Conservation (phyloP, 1,140 invertebrate species). For the Drosophila sturtevanti region DNA sequence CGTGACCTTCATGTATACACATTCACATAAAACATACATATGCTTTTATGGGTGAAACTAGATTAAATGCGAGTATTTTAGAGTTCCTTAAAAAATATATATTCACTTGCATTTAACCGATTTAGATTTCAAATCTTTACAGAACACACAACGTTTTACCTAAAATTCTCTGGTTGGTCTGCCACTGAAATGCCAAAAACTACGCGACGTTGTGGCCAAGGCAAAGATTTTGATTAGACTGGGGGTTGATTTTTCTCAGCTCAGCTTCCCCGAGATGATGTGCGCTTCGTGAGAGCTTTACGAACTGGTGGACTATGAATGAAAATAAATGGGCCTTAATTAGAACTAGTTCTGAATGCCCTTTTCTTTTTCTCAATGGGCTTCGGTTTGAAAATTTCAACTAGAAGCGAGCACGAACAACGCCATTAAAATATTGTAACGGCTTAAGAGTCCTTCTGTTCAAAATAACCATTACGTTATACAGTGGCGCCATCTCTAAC, state of each 20-base stretch:
- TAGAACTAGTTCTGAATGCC: conserved; percentile 2
- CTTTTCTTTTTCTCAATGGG: too few species aligned
- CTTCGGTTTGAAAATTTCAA: too few species aligned
- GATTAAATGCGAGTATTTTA: neutral
- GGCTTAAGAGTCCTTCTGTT: too few species aligned
- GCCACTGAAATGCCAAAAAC: neutral
- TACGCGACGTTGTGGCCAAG: conserved; percentile 3
- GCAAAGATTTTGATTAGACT: neutral
- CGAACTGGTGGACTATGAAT: neutral
- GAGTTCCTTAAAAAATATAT: neutral
- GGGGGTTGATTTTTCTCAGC: conserved; percentile 10
- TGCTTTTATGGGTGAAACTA: neutral
- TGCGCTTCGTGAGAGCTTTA: neutral
- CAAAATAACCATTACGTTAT: too few species aligned
- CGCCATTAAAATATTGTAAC: too few species aligned
- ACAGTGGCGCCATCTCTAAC: too few species aligned
- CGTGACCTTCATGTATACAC: conserved; percentile 7
- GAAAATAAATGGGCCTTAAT: neutral
- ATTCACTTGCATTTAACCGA: neutral
- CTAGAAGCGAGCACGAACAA: too few species aligned
- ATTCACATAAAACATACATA: neutral
- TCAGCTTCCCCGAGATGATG: neutral
- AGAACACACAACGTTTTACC: conserved; percentile 4
- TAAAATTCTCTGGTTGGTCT: neutral
- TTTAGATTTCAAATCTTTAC: neutral